Evolutionary conservation across 2,797 vertebrate genomes (phyloP).

Genomic region (Phrynocephalus vlangalii): DNA sequence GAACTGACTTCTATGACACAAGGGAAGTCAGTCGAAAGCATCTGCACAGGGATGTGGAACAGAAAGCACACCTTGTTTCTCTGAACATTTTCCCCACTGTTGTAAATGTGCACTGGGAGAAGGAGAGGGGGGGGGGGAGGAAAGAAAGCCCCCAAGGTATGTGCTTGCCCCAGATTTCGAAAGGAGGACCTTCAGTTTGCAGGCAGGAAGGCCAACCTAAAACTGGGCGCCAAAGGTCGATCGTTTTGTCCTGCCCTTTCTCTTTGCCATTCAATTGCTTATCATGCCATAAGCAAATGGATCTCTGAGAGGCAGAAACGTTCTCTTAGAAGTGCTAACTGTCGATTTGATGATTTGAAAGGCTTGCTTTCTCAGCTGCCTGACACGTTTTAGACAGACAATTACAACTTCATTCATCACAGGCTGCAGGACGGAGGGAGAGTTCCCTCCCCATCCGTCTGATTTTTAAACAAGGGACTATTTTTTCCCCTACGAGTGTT

Average conservation of each 20-base stretch:
- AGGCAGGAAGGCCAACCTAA: neutral
- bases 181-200: neutral
- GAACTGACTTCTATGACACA: neutral
- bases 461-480: slow-evolving; percentile 33
- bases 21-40: neutral
- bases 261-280: neutral
- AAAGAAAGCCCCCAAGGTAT: neutral
- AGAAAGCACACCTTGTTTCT: neutral
- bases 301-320: slow-evolving; percentile 42
- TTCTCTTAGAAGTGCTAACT: slow-evolving; percentile 12
- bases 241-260: neutral
- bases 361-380: neutral
- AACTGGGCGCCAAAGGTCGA: neutral
- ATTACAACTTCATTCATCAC: neutral
- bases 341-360: slow-evolving; percentile 8
- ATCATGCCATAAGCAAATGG: neutral
- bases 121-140: too few relatives aligned
- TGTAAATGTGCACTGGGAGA: neutral
- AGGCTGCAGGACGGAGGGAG: neutral
- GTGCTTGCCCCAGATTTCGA: neutral
- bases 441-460: slow-evolving; percentile 35
- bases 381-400: neutral
- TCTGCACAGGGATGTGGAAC: neutral
- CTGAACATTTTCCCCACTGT: neutral
- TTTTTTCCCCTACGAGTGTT: slow-evolving; percentile 29